Evolutionary conservation across 2,113 vertebrate species (phyloP).

Genomic region (Rafetus swinhoei): DNA sequence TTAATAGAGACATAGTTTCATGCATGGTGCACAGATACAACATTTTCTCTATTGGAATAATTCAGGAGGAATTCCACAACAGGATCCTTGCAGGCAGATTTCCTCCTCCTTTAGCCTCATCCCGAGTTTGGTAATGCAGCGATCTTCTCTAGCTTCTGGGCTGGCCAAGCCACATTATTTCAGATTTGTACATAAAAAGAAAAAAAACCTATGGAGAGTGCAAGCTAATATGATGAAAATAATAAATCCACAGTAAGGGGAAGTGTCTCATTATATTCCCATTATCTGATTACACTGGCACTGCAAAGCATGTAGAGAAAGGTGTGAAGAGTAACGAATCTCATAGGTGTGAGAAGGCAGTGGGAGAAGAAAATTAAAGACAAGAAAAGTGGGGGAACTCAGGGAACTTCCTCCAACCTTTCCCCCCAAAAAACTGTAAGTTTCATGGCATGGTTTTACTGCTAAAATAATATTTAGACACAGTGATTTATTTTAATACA

Average conservation of each 20-base stretch:
- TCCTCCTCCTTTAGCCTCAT: background rate
- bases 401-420: background rate
- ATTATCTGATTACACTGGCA: background rate
- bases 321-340: background rate
- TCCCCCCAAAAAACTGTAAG: background rate
- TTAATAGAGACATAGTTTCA: background rate
- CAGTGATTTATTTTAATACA: background rate
- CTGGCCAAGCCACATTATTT: background rate
- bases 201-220: background rate
- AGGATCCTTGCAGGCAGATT: background rate
- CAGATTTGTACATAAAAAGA: background rate
- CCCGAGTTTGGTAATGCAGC: background rate
- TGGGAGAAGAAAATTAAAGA: background rate
- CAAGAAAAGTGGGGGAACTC: background rate
- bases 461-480: background rate
- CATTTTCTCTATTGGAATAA: background rate
- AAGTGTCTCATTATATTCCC: background rate
- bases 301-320: background rate
- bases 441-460: background rate
- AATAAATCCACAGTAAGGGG: background rate
- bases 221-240: background rate
- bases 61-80: background rate
- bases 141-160: background rate
- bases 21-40: background rate
- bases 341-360: background rate